Evolutionary conservation across 2,888 invertebrate genomes (phyloP), one percentile per base, ranked within the genome.

Genomic region (Chrysolina haemoptera): DNA sequence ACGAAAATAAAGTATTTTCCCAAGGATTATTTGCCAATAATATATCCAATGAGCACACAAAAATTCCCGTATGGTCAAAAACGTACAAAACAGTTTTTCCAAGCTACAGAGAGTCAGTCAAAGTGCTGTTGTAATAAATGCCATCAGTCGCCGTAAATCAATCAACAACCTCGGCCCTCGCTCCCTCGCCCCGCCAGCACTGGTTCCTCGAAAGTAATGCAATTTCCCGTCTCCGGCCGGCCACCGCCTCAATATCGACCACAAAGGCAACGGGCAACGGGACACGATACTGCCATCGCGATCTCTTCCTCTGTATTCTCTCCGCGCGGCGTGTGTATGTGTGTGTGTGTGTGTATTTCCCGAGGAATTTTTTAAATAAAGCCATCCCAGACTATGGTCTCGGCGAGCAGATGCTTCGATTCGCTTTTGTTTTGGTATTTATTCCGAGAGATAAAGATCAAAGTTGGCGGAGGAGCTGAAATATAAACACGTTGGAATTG

Each of bases 171-270:
- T 6, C 11, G 27, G 27, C 59, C 11, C 20, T 8, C n/a, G 14
- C 27, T 59, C 59, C 11, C 20, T 8, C n/a, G 14, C 62, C 20
- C 12, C 63, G 11, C 63, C 70, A 70, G 40, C 70, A 68, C 65
- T 66, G 43, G 59, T 20, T 64, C 63, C 66, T 68, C 48, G 68
- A 69, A 64, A 74, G 74, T 78, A 78, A 78, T 76, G 76, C 78
- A 75, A 78, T 78, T 76, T 78, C 71, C 75, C 75, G 71, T 72
- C 69, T 66, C 50, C 74, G 67, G 74, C 74, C 71, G 73, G 74
- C 75, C 76, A 75, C 78, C 75, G 76, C 78, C 76, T 76, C 75
- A 74, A 76, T 78, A 76, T 79, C 76, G 76, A 76, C 75, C 78
- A 76, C 78, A 75, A 70, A 74, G 70, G 69, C 72, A 62, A 53